Percentiles rank a stretch among this genome's conserved stretches.
These are phyloP conservation scores for Lipophrys pholis DNA, from an alignment of 2,113 vertebrate species.

Conservation along the genomic window DNA sequence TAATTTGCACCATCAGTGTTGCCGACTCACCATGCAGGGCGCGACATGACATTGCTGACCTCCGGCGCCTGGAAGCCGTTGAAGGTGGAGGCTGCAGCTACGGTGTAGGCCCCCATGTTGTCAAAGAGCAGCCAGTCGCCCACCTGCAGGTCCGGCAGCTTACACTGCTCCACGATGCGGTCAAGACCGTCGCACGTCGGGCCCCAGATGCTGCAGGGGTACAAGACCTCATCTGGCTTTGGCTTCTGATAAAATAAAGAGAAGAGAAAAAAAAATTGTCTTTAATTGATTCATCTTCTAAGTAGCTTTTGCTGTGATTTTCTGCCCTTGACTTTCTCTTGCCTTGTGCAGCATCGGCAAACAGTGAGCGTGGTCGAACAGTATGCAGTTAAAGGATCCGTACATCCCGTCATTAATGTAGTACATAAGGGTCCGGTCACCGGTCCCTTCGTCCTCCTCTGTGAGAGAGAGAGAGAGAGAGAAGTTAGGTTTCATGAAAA, in stretches of 20 bases:
- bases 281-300: neutral
- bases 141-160: constrained; percentile 92
- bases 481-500: neutral
- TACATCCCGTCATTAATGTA: constrained; percentile 98
- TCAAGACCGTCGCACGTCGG: constrained; percentile 96
- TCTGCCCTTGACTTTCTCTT: neutral
- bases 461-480: neutral
- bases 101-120: constrained; percentile 98
- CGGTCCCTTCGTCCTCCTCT: constrained; percentile 91
- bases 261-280: too few species aligned
- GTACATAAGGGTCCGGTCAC: constrained; percentile 94
- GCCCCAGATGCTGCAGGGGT: constrained; percentile 96
- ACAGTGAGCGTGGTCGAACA: constrained; percentile 95
- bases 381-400: constrained; percentile 98
- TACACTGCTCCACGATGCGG: constrained; percentile 92
- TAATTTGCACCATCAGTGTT: too few species aligned
- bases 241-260: constrained; percentile 82
- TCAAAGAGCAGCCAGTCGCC: constrained; percentile 98
- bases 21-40: constrained; percentile 88
- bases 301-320: too few species aligned
- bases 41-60: constrained; percentile 92
- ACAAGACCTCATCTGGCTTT: constrained; percentile 92
- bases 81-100: constrained; percentile 96
- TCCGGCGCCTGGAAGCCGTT: constrained; percentile 96
- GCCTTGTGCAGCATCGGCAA: constrained; percentile 93